These are phyloP conservation scores for Metopolophium dirhodum DNA, from an alignment of 1,140 invertebrate species.

Conservation along the genomic window DNA sequence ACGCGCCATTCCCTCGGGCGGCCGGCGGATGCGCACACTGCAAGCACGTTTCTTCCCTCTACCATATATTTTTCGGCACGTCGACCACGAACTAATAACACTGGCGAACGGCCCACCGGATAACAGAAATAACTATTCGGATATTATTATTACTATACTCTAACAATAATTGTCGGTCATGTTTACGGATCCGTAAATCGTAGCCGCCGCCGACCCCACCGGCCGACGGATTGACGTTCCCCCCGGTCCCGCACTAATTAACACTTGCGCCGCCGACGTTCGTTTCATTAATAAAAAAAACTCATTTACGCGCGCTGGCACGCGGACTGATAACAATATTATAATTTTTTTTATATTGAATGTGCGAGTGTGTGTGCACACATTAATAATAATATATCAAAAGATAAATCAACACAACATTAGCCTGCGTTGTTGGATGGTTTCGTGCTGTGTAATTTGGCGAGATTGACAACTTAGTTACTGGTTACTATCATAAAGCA, in stretches of 20 bases:
- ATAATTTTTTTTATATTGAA: not conserved
- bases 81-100: not conserved
- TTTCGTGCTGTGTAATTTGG: not conserved
- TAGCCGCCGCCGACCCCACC: not conserved
- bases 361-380: not conserved
- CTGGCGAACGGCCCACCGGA: not conserved
- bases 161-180: not conserved
- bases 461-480: not conserved
- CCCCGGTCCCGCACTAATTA: slow-evolving; percentile 44
- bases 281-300: slow-evolving; percentile 49
- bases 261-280: not conserved
- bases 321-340: slow-evolving; percentile 3
- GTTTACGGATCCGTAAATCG: not conserved
- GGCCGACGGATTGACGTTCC: not conserved
- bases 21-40: slow-evolving; percentile 1
- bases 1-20: not conserved
- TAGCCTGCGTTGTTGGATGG: not conserved
- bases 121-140: slow-evolving; percentile 17
- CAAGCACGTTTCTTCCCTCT: not conserved
- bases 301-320: slow-evolving; percentile 12
- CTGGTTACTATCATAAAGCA: not conserved
- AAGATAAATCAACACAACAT: not conserved
- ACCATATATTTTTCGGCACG: not conserved
- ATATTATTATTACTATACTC: not conserved
- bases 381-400: not conserved